Base-by-base conservation (phyloP, 1,140 invertebrate genomes). In the Micrasema longulum region DNA sequence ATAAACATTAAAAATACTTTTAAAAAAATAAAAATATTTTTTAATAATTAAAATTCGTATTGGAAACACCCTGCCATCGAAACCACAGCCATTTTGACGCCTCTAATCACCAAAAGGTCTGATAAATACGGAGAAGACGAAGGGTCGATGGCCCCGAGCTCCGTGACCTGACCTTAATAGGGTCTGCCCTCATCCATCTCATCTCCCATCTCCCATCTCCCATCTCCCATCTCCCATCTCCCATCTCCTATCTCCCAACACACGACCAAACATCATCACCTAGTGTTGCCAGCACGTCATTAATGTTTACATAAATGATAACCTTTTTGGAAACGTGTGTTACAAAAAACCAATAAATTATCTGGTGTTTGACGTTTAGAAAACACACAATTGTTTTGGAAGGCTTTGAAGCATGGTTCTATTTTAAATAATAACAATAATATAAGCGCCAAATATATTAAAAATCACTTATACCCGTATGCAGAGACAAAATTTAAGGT, bases 71-170 rank as follows among this genome's bases (percentile, higher is more conserved):
- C 7, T 31, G 26, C 26, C 2, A 31, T 31, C 7, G 26, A 31
- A 31, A 31, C 41, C 16, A n/a, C 55, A 31, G 20, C 60, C 60
- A 36, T 64, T 64, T 47, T 47, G 43, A 64, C 41, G 43, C 41
- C 60, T 64, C 60, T 45, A 64, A 64, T 64, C 60, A 64, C 41
- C 43, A 11, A 48, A 64, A 47, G 22, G 60, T 64, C 14, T 64
- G 16, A 45, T 45, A 64, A 45, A 64, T 45, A 64, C 22, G 36
- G 22, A 20, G 36, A 16, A 16, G 14, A 26, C 38, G 60, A 20
- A 64, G 22, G 23, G 60, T 18, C 60, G 38, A 23, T 16, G 11
- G 18, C 5, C 10, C 36, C 50, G 0, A 11, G 31, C 11, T 38
- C 23, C 60, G 43, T 47, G 60, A 64, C 60, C 43, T 64, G 60